These are phyloP conservation scores for Nansenia antarctica DNA, from an alignment of 2,113 vertebrate species.

Conservation along the genomic window DNA sequence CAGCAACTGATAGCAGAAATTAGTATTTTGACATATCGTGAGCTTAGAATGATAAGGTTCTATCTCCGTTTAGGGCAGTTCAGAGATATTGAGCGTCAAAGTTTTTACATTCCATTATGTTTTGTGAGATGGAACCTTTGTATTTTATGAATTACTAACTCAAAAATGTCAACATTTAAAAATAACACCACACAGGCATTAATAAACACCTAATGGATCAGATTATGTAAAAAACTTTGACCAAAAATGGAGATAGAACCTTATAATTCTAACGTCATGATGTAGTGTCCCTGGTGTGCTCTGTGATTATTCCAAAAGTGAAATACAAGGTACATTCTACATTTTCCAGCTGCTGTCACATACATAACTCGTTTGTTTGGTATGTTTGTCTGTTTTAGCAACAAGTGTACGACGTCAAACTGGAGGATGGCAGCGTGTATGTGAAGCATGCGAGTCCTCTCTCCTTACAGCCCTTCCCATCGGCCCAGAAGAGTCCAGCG, in stretches of 20 bases:
- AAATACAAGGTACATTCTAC: neutral
- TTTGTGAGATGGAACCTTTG: too few relatives aligned
- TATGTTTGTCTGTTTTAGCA: slow-evolving; percentile 58
- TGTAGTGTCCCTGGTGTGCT: neutral
- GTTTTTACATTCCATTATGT: too few relatives aligned
- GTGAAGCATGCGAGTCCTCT: slow-evolving; percentile 69
- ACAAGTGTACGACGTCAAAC: slow-evolving; percentile 72
- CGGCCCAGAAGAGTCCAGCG: slow-evolving; percentile 44
- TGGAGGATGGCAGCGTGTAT: slow-evolving; percentile 67
- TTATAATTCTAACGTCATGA: too few relatives aligned
- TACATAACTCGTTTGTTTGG: neutral
- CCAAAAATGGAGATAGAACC: too few relatives aligned
- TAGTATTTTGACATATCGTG: neutral
- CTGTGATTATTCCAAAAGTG: neutral
- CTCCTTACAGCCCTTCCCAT: slow-evolving; percentile 60
- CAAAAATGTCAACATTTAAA: too few relatives aligned
- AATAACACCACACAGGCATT: too few relatives aligned
- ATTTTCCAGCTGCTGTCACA: neutral
- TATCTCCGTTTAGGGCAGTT: too few relatives aligned
- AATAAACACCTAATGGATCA: too few relatives aligned
- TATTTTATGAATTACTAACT: too few relatives aligned
- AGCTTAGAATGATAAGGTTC: too few relatives aligned
- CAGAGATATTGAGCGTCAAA: too few relatives aligned
- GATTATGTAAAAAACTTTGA: too few relatives aligned
- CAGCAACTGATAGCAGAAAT: neutral